phyloP scores from a whole-genome alignment of 2,113 vertebrate species.

The Natator depressus region DNA sequence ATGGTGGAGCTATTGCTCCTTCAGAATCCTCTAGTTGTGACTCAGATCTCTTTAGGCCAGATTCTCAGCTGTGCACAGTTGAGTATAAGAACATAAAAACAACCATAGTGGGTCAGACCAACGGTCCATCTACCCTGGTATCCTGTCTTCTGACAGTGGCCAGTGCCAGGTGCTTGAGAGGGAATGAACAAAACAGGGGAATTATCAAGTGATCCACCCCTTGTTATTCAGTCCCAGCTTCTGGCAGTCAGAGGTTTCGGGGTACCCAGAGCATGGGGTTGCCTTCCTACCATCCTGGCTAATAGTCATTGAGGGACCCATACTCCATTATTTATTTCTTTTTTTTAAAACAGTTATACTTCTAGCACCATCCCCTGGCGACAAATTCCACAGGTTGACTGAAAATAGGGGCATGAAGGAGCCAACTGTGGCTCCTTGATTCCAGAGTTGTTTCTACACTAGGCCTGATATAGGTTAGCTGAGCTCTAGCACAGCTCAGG shows the following conservation, averaged over 20 bases:
- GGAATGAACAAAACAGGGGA: too few species aligned
- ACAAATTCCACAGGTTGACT: neutral
- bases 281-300: too few species aligned
- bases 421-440: neutral
- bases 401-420: neutral
- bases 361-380: neutral
- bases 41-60: neutral
- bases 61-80: neutral
- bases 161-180: too few species aligned
- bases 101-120: too few species aligned
- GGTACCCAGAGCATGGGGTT: too few species aligned
- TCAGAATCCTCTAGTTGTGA: neutral
- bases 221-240: too few species aligned
- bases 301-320: too few species aligned
- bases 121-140: too few species aligned
- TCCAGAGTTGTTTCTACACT: neutral
- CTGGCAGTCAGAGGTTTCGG: neutral
- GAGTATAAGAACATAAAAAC: too few species aligned
- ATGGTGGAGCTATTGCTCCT: accelerated
- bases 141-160: too few species aligned
- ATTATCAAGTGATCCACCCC: too few species aligned
- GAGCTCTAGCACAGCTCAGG: neutral
- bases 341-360: neutral
- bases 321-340: too few species aligned
- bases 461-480: neutral